A percentile compares a stretch with the other conserved stretches of the same genome.
Evolutionary conservation across 1,140 invertebrate genomes (phyloP).

Genomic region (Ephestia elutella): DNA sequence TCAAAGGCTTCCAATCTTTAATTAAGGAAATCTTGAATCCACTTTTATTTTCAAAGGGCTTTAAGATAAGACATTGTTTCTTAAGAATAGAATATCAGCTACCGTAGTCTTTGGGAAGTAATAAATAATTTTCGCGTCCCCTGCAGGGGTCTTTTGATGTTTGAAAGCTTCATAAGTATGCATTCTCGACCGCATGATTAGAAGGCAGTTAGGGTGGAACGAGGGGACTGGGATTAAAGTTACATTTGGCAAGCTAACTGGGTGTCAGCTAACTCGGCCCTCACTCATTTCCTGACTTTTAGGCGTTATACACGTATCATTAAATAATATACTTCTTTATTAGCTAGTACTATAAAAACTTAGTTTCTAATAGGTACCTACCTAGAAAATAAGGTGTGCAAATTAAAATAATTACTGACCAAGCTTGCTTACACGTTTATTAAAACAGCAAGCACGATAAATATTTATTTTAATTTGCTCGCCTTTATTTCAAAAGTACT

Average conservation of each 20-base stretch:
- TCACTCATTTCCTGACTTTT: no score
- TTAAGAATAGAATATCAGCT: slow-evolving; percentile 21
- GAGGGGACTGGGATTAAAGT: neutral
- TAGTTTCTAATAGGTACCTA: no score
- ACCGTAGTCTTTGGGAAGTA: slow-evolving; percentile 14
- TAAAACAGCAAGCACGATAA: no score
- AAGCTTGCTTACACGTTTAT: no score
- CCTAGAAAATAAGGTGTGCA: no score
- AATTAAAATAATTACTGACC: no score
- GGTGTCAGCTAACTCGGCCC: no score
- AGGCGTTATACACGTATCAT: no score
- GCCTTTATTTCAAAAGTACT: no score
- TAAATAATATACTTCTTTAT: no score
- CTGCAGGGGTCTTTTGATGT: slow-evolving; percentile 43
- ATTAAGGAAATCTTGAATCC: slow-evolving; percentile 34
- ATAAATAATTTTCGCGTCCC: slow-evolving; percentile 48
- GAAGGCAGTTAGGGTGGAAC: slow-evolving; percentile 40
- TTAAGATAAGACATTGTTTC: slow-evolving; percentile 27
- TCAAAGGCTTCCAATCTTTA: slow-evolving; percentile 21
- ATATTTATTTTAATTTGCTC: no score
- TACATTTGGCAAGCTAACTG: neutral
- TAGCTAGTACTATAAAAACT: no score
- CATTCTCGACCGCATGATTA: slow-evolving; percentile 37
- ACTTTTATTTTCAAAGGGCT: slow-evolving; percentile 38
- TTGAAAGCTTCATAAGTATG: slow-evolving; percentile 49